A percentile compares a stretch with the other conserved stretches of the same genome.
Evolutionary conservation across 1,140 invertebrate species (phyloP).

Genomic region (Doryteuthis pealeii): DNA sequence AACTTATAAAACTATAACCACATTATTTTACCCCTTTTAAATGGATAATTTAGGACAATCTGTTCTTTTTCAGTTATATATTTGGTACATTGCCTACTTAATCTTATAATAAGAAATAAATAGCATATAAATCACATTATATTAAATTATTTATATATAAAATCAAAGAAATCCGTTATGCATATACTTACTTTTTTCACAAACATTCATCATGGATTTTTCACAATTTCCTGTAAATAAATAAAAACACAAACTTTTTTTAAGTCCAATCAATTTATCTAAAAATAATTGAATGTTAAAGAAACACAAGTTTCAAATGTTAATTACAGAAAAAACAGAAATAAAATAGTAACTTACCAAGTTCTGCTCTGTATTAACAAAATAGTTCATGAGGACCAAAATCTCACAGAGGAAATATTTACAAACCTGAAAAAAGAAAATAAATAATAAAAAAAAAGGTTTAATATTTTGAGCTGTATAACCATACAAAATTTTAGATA

Average conservation of each 20-base stretch:
- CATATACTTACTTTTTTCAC: slow-evolving; percentile 62
- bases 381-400: slow-evolving; percentile 96
- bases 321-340: too few species aligned
- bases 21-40: too few species aligned
- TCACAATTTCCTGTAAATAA: slow-evolving; percentile 71
- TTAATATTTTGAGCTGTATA: slow-evolving; percentile 4
- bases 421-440: slow-evolving; percentile 79
- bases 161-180: too few species aligned
- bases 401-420: slow-evolving; percentile 93
- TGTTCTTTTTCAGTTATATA: too few species aligned
- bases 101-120: too few species aligned
- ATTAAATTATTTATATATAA: too few species aligned
- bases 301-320: neutral
- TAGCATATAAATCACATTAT: too few species aligned
- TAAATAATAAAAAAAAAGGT: slow-evolving; percentile 6
- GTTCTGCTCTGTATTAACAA: slow-evolving; percentile 96
- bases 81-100: too few species aligned
- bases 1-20: too few species aligned
- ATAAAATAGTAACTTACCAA: slow-evolving; percentile 48
- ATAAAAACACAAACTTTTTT: slow-evolving; percentile 15
- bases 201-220: slow-evolving; percentile 87
- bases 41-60: too few species aligned
- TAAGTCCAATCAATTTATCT: neutral
- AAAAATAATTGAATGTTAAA: too few species aligned
- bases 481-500: too few species aligned